Conservation (phyloP, 2,113 vertebrate genomes). For the Brachypodius melanocephalos region DNA sequence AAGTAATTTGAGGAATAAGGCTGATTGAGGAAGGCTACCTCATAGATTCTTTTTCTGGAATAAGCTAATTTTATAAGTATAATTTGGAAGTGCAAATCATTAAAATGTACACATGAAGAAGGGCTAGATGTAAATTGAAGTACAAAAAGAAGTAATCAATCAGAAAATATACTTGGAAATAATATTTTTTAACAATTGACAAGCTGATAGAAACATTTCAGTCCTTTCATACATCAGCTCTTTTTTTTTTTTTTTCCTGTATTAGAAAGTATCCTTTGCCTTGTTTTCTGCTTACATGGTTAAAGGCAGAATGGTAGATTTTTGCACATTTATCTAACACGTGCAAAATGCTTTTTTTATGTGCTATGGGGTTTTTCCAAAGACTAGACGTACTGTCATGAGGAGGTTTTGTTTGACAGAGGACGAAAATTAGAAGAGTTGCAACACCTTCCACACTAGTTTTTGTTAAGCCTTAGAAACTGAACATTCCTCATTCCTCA, state of each 20-base stretch:
- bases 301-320: not conserved
- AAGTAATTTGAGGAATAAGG: not conserved
- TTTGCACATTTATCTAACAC: not conserved
- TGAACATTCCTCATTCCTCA: not conserved
- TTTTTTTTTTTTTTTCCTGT: not conserved
- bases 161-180: not conserved
- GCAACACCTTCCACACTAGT: not conserved
- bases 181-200: not conserved
- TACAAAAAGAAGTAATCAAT: not conserved
- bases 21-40: not conserved
- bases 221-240: accelerated
- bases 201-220: not conserved
- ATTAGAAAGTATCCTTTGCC: not conserved
- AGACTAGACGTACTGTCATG: not conserved
- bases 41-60: constrained; percentile 10
- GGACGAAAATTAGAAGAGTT: not conserved
- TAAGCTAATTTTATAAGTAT: not conserved
- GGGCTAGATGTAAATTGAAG: not conserved
- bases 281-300: not conserved
- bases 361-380: not conserved
- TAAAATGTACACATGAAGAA: not conserved
- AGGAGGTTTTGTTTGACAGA: not conserved
- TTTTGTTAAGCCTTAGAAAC: not conserved
- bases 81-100: not conserved
- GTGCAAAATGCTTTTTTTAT: not conserved